Evolutionary conservation across 2,113 vertebrate genomes (phyloP).

Genomic region (Poeciliopsis retropinna): DNA sequence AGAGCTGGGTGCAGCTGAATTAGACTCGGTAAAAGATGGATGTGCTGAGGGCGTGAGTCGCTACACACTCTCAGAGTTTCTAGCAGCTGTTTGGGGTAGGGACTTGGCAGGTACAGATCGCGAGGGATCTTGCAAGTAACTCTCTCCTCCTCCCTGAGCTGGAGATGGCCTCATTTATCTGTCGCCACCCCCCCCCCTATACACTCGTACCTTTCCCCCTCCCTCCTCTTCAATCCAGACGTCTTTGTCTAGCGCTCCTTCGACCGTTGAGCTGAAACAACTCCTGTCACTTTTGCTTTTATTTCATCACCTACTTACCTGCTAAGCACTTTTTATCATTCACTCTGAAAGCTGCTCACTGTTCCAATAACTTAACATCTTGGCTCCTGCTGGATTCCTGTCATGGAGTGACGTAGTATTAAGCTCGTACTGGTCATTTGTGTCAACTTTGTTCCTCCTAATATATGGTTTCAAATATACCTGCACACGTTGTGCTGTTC

Average conservation of each 20-base stretch:
- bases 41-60: slow-evolving; percentile 44
- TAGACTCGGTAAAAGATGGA: slow-evolving; percentile 61
- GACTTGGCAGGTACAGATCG: slow-evolving; percentile 78
- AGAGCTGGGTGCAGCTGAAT: slow-evolving; percentile 36
- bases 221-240: slow-evolving; percentile 48
- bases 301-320: slow-evolving; percentile 49
- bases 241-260: slow-evolving; percentile 65
- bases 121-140: slow-evolving; percentile 67
- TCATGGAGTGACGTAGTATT: slow-evolving; percentile 40
- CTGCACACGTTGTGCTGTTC: slow-evolving; percentile 37
- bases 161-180: slow-evolving; percentile 77
- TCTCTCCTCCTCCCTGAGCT: slow-evolving; percentile 58
- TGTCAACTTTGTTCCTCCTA: slow-evolving; percentile 3
- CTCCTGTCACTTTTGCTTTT: slow-evolving; percentile 62
- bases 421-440: slow-evolving; percentile 38
- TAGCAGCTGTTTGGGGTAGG: slow-evolving; percentile 76
- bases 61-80: slow-evolving; percentile 60
- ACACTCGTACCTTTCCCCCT: slow-evolving; percentile 9
- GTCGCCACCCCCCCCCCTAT: slow-evolving; percentile 61
- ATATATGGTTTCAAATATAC: slow-evolving; percentile 30
- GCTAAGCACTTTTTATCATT: slow-evolving; percentile 38
- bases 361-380: slow-evolving; percentile 25
- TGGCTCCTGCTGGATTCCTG: slow-evolving; percentile 31
- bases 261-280: slow-evolving; percentile 47
- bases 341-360: slow-evolving; percentile 30